A percentile compares a stretch with the other conserved stretches of the same genome.
These are phyloP conservation scores for Pemphigus obesinymphae DNA, from an alignment of 1,140 invertebrate genomes.

Conservation along the genomic window DNA sequence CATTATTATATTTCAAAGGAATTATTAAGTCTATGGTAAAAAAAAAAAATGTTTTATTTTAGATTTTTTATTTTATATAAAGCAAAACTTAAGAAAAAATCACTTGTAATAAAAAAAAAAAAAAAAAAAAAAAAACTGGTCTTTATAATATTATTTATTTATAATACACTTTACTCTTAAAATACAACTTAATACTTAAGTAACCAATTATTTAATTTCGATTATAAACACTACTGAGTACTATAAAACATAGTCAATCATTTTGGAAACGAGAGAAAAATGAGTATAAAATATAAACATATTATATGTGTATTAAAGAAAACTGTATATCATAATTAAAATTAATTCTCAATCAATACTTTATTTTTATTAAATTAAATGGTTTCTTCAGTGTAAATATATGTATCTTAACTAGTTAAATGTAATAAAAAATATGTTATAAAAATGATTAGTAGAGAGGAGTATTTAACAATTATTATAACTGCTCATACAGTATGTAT, in stretches of 20 bases:
- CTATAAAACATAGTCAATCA: background rate
- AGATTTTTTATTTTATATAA: background rate
- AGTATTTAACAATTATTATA: too few relatives aligned
- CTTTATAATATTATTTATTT: background rate
- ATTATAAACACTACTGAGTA: background rate
- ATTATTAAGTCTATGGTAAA: too few relatives aligned
- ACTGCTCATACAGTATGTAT: constrained; percentile 90
- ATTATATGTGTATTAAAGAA: background rate
- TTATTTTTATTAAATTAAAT: constrained; percentile 20
- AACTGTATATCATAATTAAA: background rate
- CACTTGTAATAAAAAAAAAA: too few relatives aligned
- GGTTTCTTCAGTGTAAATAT: background rate
- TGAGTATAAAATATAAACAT: too few relatives aligned
- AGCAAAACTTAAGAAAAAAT: background rate
- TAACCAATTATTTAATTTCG: background rate
- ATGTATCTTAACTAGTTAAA: background rate
- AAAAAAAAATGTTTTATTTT: background rate
- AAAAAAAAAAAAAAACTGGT: too few relatives aligned
- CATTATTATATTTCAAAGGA: too few relatives aligned
- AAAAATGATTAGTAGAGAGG: too few relatives aligned
- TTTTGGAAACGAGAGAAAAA: background rate
- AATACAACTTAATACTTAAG: background rate
- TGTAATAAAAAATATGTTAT: background rate
- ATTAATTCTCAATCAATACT: background rate
- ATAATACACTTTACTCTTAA: background rate